phyloP scores from a whole-genome alignment of 2,797 vertebrate genomes.

The Channallabes apus region DNA sequence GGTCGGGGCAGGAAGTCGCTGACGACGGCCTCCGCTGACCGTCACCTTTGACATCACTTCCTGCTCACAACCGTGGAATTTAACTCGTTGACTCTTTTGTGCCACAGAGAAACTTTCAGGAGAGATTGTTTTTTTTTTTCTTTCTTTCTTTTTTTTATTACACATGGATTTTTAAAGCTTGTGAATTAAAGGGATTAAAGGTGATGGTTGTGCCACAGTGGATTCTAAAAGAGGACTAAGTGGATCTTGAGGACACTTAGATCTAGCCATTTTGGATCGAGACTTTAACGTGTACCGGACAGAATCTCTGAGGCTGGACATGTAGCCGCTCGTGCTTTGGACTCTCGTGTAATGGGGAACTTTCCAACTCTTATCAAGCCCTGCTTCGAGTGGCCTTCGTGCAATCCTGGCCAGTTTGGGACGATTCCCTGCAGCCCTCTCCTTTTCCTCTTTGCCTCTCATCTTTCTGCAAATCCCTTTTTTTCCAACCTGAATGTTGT shows the following conservation, averaged over 20 bases:
- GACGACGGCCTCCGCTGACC: constrained; percentile 54
- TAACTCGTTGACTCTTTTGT: constrained; percentile 48
- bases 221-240: constrained; percentile 44
- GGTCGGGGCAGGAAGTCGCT: constrained; percentile 62
- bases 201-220: constrained; percentile 19
- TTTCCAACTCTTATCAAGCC: constrained; percentile 16
- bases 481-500: constrained; percentile 46
- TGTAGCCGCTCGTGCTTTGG: constrained; percentile 26
- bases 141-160: not conserved
- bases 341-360: constrained; percentile 23
- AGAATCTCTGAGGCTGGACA: constrained; percentile 21
- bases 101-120: constrained; percentile 50
- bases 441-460: constrained; percentile 21
- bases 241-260: constrained; percentile 41
- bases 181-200: constrained; percentile 31
- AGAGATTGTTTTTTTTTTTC: not conserved
- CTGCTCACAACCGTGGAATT: constrained; percentile 60
- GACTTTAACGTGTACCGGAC: constrained; percentile 31
- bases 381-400: constrained; percentile 16
- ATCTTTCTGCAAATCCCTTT: constrained; percentile 22
- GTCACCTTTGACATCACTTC: constrained; percentile 57
- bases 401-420: constrained; percentile 20
- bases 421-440: constrained; percentile 10
- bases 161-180: constrained; percentile 29
- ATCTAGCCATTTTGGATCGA: constrained; percentile 41